Evolutionary conservation across 1,140 invertebrate genomes (phyloP), one percentile per base, ranked within the genome.

Genomic region (Scaptomyza hsui): DNA sequence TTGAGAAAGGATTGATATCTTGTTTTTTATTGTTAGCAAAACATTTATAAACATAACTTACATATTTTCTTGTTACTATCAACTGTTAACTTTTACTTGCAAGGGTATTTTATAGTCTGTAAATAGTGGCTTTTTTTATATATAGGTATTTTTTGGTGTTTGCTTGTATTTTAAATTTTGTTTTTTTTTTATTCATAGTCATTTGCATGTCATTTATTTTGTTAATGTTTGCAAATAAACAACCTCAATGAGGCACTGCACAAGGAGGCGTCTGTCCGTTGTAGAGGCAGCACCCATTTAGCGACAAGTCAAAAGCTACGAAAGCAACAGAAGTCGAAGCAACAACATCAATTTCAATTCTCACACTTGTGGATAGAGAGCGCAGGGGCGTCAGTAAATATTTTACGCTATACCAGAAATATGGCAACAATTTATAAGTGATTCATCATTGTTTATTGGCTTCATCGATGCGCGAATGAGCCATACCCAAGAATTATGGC

Each of bases 381-480:
- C 16, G 53, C 49, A 9, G 7, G 5, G 26, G 26, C 26, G 6
- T 29, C 7, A 49, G 52, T 59, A 75, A 74, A 74, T 64, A 61
- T 56, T 64, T 73, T 68, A 48, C 29, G 63, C 55, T 42, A 56
- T 59, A 53, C 16, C 61, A 75, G 52, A 86, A 86, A 88, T 86
- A 88, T 86, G 74, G 74, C 81, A 74, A 86, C 81, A 86, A 86
- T 86, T 86, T 86, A 86, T 86, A 86, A 86, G 81, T 86, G 81
- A 86, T 86, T 78, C 82, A 75, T 86, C 82, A 88, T 81, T 88
- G 82, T 86, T 86, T 86, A 86, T 86, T 86, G 82, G 82, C 82
- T 81, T 62, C 82, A 78, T 86, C 82, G 82, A 86, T 70, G 72
- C 75, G 72, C 72, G 72, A 75, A 60, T 59, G 63, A 76, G 69